Base-by-base conservation (phyloP, 2,888 invertebrate species). In the Xestia c-nigrum region DNA sequence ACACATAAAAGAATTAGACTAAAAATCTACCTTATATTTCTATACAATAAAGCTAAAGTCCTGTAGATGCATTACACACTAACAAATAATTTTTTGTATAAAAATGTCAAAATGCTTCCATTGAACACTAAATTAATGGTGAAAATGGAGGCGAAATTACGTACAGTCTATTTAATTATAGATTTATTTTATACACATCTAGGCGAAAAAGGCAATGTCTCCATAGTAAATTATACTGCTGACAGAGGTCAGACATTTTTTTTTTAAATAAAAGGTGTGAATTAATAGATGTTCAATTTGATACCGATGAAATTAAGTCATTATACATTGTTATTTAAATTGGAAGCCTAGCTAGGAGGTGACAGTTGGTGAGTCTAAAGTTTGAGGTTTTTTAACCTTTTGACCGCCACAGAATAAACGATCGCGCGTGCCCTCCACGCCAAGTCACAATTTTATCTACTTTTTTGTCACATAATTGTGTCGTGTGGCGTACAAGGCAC, bases 31-130 rank as follows among this genome's bases (percentile, higher is more conserved):
- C 0, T n/a, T 38, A 14, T 19, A 4, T 66, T 12, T 0, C 31
- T 21, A 10, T 10, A 71, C 21, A 47, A 43, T 38, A 31, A 10
- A 57, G 24, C 38, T 40, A 0, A 43, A 76, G 71, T 81, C 66
- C 74, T 74, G 63, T 57, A 84, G 78, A 81, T 77, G 72, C n/a
- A 43, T 0, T 16, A 63, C 10, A 52, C 12, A 63, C 43, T 59
- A 52, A 67, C 14, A 64, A 71, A 71, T 57, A 1, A 55, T 57
- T 68, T 31, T 67, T 72, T 61, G 77, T 85, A 85, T 72, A 81
- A 83, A 83, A 85, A 76, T 85, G 57, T 66, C 65, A 81, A 83
- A 83, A 72, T 83, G 71, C 71, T 68, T 72, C 50, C 40, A 64
- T 59, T 59, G 24, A 61, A 50, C 61, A 67, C 68, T 63, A 81